A percentile compares a stretch with the other conserved stretches of the same genome.
phyloP scores from a whole-genome alignment of 2,888 invertebrate genomes.

The Caenorhabditis panamensis region DNA sequence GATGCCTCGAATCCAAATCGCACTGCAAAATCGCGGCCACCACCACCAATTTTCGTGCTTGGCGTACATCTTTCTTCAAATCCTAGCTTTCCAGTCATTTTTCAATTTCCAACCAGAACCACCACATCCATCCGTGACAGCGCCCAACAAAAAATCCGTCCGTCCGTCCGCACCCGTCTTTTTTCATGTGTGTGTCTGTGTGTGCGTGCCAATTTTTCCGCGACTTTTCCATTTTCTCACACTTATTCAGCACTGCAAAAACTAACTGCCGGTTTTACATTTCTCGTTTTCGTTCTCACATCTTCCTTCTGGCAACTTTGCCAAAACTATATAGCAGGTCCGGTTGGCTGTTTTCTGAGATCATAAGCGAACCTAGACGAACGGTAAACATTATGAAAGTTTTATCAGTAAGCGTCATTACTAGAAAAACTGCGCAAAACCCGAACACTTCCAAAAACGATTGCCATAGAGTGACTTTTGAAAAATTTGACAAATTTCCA shows the following conservation, averaged over 20 bases:
- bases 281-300: constrained; percentile 12
- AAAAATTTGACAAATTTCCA: not conserved
- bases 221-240: constrained; percentile 53
- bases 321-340: not conserved
- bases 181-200: constrained; percentile 24
- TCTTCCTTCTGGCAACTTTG: not conserved
- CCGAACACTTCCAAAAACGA: no score
- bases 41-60: constrained; percentile 6
- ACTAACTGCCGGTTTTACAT: constrained; percentile 51
- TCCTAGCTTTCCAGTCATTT: constrained; percentile 47
- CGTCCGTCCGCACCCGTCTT: constrained; percentile 11
- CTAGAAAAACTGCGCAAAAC: no score
- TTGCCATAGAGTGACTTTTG: no score
- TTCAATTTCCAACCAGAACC: constrained; percentile 55
- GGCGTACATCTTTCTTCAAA: constrained; percentile 22
- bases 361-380: no score
- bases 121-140: not conserved
- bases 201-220: constrained; percentile 54
- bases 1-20: no score
- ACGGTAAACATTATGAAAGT: constrained; percentile 32
- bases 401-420: no score
- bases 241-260: constrained; percentile 50
- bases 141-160: not conserved
- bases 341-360: no score
- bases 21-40: no score